Evolutionary conservation across 2,113 vertebrate species (phyloP).

Genomic region (Sminthopsis crassicaudata): DNA sequence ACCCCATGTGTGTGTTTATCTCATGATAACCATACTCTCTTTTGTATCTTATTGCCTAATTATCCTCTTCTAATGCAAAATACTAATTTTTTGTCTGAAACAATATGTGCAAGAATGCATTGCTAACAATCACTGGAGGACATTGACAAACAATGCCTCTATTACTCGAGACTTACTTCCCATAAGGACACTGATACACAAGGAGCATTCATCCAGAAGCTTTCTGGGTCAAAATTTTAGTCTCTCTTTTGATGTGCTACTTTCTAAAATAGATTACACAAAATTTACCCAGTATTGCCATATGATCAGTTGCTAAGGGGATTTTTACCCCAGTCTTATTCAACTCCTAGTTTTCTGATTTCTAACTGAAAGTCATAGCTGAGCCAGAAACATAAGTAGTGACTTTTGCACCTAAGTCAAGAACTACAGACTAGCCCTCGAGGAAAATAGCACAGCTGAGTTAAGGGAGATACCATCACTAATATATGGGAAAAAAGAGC

Average conservation of each 20-base stretch:
- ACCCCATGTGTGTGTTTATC: slow-evolving; percentile 89
- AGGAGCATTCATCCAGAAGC: slow-evolving; percentile 67
- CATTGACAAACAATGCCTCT: slow-evolving; percentile 83
- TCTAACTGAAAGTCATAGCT: slow-evolving; percentile 40
- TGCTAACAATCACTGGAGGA: slow-evolving; percentile 85
- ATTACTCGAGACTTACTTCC: slow-evolving; percentile 72
- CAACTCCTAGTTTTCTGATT: slow-evolving; percentile 16
- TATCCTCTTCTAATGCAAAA: slow-evolving; percentile 88
- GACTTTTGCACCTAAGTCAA: not conserved
- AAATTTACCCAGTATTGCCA: not conserved
- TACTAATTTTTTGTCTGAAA: slow-evolving; percentile 89
- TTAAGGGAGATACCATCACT: not conserved
- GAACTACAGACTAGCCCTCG: not conserved
- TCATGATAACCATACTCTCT: slow-evolving; percentile 86
- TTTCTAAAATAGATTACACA: not conserved
- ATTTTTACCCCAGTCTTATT: slow-evolving; percentile 11
- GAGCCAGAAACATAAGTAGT: not conserved
- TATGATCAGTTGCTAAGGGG: slow-evolving; percentile 4
- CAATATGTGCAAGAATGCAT: slow-evolving; percentile 85
- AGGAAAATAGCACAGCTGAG: not conserved
- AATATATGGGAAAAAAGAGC: not conserved
- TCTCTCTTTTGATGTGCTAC: slow-evolving; percentile 42
- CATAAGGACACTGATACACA: slow-evolving; percentile 70
- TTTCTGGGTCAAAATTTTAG: slow-evolving; percentile 62
- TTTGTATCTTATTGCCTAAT: slow-evolving; percentile 91